phyloP scores from a whole-genome alignment of 2,113 vertebrate genomes.

The Gadus macrocephalus region DNA sequence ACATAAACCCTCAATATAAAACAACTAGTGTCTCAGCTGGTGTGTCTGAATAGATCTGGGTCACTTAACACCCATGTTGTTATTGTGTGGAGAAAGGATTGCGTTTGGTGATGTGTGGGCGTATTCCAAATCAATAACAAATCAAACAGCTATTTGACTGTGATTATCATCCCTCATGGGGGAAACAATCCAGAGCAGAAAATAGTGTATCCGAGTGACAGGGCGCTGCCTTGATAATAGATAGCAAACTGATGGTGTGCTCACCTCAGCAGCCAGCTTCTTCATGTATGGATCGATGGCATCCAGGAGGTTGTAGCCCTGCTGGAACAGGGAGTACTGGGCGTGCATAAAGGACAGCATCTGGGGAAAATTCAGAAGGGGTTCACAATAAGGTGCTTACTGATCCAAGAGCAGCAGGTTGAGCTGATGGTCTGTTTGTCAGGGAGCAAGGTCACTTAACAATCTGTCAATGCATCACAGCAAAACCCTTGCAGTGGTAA shows the following conservation, averaged over 20 bases:
- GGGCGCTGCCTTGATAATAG: neutral
- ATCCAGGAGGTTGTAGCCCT: conserved; percentile 90
- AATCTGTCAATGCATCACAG: too few relatives aligned
- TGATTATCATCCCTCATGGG: neutral
- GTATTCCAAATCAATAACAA: neutral
- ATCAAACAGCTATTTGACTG: neutral
- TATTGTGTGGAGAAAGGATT: too few relatives aligned
- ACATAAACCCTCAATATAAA: neutral
- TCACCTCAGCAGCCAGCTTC: conserved; percentile 91
- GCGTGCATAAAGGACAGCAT: conserved; percentile 98
- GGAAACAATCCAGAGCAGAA: neutral
- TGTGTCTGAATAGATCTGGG: too few relatives aligned
- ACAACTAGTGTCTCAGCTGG: too few relatives aligned
- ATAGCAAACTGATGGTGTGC: conserved; percentile 18
- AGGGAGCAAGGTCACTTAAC: too few relatives aligned
- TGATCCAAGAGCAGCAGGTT: neutral
- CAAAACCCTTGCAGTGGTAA: too few relatives aligned
- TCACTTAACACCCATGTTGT: too few relatives aligned
- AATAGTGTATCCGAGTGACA: conserved; percentile 6
- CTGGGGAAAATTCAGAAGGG: conserved; percentile 59
- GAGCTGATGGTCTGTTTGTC: too few relatives aligned
- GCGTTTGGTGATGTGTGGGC: too few relatives aligned
- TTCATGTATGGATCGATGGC: conserved; percentile 96
- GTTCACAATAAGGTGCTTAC: neutral
- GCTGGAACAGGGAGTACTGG: conserved; percentile 94